Conservation (phyloP, 2,113 vertebrate genomes). For the Anthoscopus minutus region DNA sequence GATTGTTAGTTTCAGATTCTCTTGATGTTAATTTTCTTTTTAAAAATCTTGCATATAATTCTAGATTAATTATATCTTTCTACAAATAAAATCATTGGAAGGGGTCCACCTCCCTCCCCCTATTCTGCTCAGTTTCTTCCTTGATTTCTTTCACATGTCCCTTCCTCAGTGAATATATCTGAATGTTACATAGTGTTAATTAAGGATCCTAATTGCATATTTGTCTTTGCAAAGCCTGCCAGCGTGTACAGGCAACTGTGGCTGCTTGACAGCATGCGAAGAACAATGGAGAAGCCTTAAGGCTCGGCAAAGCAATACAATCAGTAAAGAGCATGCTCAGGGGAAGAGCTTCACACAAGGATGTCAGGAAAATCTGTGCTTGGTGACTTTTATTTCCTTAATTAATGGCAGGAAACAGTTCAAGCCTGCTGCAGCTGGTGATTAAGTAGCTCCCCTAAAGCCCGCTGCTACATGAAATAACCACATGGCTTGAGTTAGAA, state of each 20-base stretch:
- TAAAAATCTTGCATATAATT: constrained; percentile 12
- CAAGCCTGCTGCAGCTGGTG: background rate
- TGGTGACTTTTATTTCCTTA: constrained; percentile 17
- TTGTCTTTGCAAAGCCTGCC: constrained; percentile 22
- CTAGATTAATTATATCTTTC: constrained; percentile 28
- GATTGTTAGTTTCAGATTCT: constrained; percentile 13
- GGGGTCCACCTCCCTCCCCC: background rate
- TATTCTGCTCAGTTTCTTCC: background rate
- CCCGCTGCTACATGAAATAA: constrained; percentile 1
- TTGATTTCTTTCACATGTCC: constrained; percentile 10
- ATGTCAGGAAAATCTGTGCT: background rate
- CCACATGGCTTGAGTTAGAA: background rate
- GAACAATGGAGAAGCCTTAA: constrained; percentile 44
- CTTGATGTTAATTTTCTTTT: constrained; percentile 22
- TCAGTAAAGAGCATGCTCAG: background rate
- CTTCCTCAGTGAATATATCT: constrained; percentile 27
- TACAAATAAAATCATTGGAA: constrained; percentile 43
- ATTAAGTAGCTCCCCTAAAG: constrained; percentile 4
- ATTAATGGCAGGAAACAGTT: constrained; percentile 1
- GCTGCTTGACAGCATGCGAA: background rate
- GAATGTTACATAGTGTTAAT: background rate
- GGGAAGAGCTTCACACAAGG: background rate
- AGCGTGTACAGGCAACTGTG: background rate
- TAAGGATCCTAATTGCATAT: constrained; percentile 18
- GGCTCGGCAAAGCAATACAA: background rate